Evolutionary conservation across 2,797 vertebrate genomes (phyloP).

Genomic region (Chaunax sp.): DNA sequence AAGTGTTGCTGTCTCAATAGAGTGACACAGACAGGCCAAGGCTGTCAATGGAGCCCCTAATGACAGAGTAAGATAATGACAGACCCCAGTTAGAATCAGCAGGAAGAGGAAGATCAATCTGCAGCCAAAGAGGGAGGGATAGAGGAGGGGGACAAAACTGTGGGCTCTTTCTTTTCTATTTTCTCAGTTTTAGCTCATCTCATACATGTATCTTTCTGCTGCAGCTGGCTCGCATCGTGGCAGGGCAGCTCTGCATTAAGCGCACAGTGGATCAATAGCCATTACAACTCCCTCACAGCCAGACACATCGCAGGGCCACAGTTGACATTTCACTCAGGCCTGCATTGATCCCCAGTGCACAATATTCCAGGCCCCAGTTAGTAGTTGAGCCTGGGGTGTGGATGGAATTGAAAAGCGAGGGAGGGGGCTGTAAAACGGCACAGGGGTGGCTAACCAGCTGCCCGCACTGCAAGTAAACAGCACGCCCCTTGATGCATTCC

Average conservation of each 20-base stretch:
- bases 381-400: conserved; percentile 89
- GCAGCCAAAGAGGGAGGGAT: conserved; percentile 95
- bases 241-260: conserved; percentile 94
- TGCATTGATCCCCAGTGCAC: conserved; percentile 95
- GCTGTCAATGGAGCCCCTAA: conserved; percentile 98
- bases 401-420: conserved; percentile 89
- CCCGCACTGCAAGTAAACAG: conserved; percentile 90
- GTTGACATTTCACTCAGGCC: conserved; percentile 98
- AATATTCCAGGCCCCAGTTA: conserved; percentile 94
- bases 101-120: conserved; percentile 99
- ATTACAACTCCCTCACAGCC: conserved; percentile 99
- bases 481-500: conserved; percentile 87
- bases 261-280: conserved; percentile 98
- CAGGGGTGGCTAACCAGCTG: conserved; percentile 90
- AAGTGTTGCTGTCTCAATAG: conserved; percentile 99
- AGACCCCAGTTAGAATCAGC: conserved; percentile 99
- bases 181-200: conserved; percentile 96
- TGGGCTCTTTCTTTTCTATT: conserved; percentile 88
- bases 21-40: conserved; percentile 97
- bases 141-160: conserved; percentile 82
- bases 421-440: conserved; percentile 77
- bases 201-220: conserved; percentile 85
- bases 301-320: conserved; percentile 95
- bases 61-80: conserved; percentile 99
- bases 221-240: conserved; percentile 91